Evolutionary conservation across 2,888 invertebrate genomes (phyloP), one percentile per base, ranked within the genome.

Genomic region (Callyntrura guangdongensis): DNA sequence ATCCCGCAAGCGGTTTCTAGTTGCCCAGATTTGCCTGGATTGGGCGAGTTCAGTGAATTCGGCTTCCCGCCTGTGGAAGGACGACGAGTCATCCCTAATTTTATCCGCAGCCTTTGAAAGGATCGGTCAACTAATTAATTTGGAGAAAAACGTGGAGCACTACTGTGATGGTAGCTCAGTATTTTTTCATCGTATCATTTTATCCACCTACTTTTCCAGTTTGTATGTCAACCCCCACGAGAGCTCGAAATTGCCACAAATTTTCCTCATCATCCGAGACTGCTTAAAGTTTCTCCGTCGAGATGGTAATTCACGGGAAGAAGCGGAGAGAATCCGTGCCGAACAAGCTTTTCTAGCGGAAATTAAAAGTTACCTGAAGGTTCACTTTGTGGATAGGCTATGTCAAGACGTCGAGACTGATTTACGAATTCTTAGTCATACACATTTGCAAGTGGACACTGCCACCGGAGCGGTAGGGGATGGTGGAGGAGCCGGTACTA

Each of bases 381-480:
- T 64, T 9, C 90, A 93, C 86, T 79, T 95, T 27, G 91, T 97
- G 45, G 96, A 96, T 93, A 97, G 97, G 61, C 95, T 98, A 47
- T 98, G 98, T 94, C 97, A 97, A 94, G 97, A 97, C 94, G 97
- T 99, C 92, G 99, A 99, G 95, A 98, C 97, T 0, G 98, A 98
- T 95, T 96, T 99, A 83, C 96, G 99, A 22, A 95, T 99, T 47
- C 98, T 98, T 94, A 98, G 98, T 64, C 98, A 99, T 95, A 97
- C 98, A 0, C 99, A 99, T 95, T 96, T 99, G 59, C 97, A 98
- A 94, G 94, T 95, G 49, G 74, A 81, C 17, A n/a, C 47, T 5
- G 27, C 11, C 8, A 87, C 81, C 11, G 59, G 72, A 36, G 72
- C 5, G 14, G 53, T 11, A 59, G 49, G 64, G 11, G 59, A 59